Base-by-base conservation (phyloP, 2,797 vertebrate species). In the Sphenopsis melanotis region DNA sequence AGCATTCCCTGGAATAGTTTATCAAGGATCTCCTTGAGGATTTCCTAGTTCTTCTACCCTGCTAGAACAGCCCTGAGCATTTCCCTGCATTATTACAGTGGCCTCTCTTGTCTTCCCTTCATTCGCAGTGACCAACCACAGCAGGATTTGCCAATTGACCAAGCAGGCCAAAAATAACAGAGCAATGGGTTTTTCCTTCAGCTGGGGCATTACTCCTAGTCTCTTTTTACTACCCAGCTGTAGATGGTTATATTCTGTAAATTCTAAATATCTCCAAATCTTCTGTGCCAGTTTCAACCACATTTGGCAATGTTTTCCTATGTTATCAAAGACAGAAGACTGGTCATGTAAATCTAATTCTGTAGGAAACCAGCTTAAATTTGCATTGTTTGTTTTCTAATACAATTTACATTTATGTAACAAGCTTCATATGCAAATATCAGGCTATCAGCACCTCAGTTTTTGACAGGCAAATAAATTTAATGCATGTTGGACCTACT, bases 401-500 rank as follows among this genome's bases (percentile, higher is more conserved):
- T 12, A 15, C 61, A 50, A 75, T 93, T 95, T 91, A 15, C 57
- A 69, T 94, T 83, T 83, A 65, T 59, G 90, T 94, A 86, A 50
- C 89, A 74, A 71, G 56, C 39, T 64, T 89, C 27, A 7, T 34
- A 80, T 88, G 81, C 66, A 93, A 89, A 89, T 82, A 39, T 30
- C 34, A 82, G 63, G 23, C 47, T 82, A 68, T 80, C 49, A 46
- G 50, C 46, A 50, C 50, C 22, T 70, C 55, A 46, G 8, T 32
- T 93, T 94, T 95, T 92, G 87, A 71, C 61, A 93, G 83, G 39
- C 83, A 93, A 83, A 80, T 94, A 21, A 87, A 77, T 87, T 60
- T 65, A 82, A 56, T 75, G 37, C 22, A 12, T n/a, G 39, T 36
- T 64, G 34, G 57, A 80, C 50, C n/a, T 80, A n/a, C 24, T 70